Evolutionary conservation across 2,113 vertebrate genomes (phyloP).

Genomic region (Psettodes erumei): DNA sequence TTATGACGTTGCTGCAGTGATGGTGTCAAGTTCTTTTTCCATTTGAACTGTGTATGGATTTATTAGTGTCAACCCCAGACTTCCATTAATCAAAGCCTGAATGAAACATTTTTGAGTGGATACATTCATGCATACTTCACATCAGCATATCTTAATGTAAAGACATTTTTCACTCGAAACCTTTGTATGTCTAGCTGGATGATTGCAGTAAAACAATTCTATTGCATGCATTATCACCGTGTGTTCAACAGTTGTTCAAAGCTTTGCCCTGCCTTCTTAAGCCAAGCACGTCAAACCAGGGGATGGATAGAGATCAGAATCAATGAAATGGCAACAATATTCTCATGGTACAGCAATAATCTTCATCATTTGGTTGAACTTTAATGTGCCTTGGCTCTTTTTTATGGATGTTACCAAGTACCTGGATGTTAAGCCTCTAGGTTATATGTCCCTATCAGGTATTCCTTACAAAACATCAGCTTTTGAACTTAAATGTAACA

Average conservation of each 20-base stretch:
- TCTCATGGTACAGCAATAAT: neutral
- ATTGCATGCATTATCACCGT: neutral
- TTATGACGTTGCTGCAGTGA: slow-evolving; percentile 43
- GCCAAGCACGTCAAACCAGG: neutral
- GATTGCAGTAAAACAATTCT: neutral
- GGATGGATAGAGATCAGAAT: neutral
- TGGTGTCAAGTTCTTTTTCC: slow-evolving; percentile 49
- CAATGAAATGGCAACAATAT: neutral
- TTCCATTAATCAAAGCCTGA: slow-evolving; percentile 9
- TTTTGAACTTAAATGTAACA: slow-evolving; percentile 1
- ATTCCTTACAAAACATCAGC: neutral
- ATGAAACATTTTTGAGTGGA: neutral
- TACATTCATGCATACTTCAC: neutral
- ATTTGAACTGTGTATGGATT: slow-evolving; percentile 6
- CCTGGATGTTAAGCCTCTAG: slow-evolving; percentile 7
- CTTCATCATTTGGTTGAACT: neutral
- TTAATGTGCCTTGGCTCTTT: neutral
- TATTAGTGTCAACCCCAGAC: slow-evolving; percentile 14
- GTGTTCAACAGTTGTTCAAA: neutral
- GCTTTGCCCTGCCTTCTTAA: neutral
- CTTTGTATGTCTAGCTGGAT: neutral
- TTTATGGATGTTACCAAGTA: neutral
- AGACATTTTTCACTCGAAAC: neutral
- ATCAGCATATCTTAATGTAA: neutral
- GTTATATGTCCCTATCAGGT: slow-evolving; percentile 1